Percentiles rank a stretch among this genome's conserved stretches.
Evolutionary conservation across 2,797 vertebrate species (phyloP).

Genomic region (Chiloscyllium punctatum): DNA sequence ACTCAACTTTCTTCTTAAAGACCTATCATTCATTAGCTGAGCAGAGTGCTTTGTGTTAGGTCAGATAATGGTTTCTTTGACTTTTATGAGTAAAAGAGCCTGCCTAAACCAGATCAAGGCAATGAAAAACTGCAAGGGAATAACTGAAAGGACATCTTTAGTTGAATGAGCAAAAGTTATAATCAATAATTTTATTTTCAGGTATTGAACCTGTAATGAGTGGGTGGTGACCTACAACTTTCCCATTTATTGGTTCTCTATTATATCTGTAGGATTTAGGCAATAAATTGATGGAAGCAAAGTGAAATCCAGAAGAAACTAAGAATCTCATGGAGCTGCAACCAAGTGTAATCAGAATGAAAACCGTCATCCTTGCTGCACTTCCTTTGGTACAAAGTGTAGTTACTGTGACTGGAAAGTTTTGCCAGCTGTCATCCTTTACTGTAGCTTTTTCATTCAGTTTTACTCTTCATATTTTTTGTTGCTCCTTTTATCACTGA

Average conservation of each 20-base stretch:
- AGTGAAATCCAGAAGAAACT: background rate
- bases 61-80: slow-evolving; percentile 13
- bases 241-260: slow-evolving; percentile 1
- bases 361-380: slow-evolving; percentile 25
- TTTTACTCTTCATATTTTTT: background rate
- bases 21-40: too few species aligned
- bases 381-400: slow-evolving; percentile 27
- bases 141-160: slow-evolving; percentile 42
- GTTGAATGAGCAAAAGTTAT: slow-evolving; percentile 42
- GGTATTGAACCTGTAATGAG: background rate
- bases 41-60: background rate
- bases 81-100: background rate
- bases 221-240: slow-evolving; percentile 12
- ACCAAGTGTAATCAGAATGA: background rate
- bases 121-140: slow-evolving; percentile 36
- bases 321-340: background rate
- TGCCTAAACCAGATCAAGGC: background rate
- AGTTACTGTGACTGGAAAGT: background rate
- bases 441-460: background rate
- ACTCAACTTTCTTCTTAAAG: background rate
- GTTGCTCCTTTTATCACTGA: background rate
- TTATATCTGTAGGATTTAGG: slow-evolving; percentile 29
- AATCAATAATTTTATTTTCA: slow-evolving; percentile 45
- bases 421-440: background rate
- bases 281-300: slow-evolving; percentile 16